Base-by-base conservation (phyloP, 2,113 vertebrate species). In the Nansenia antarctica region DNA sequence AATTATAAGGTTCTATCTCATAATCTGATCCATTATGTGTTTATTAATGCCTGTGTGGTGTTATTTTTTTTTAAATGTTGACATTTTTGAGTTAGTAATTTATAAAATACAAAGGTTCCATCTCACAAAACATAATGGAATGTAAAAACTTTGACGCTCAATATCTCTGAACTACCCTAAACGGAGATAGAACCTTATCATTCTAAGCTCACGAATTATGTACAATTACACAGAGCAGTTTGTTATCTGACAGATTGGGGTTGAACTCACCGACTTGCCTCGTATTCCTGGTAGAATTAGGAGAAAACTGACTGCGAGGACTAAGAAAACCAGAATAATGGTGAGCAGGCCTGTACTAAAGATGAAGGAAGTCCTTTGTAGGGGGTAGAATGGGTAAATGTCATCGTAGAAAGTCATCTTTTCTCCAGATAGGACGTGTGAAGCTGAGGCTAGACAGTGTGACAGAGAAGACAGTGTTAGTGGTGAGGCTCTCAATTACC, bases 261-360 rank as follows among this genome's bases (percentile, higher is more conserved):
- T 32, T 60, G 58, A 49, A 85, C 92, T 84, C 85, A 99, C 98
- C 88, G 86, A 92, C 82, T 88, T 94, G 18, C 98, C 98, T 0
- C 98, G 95, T 79, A 99, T 99, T 60, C 97, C 98, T 0, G 95
- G 96, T 39, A 94, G 86, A 78, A 99, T 96, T 74, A 98, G 74
- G 34, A 99, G 88, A 62, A 99, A 94, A 74, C 90, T 91, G 78
- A 66, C 75, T 0, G 91, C 82, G 0, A 97, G 67, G 0, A 91
- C 72, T 47, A 95, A 74, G 88, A 98, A 98, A 37, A 98, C 94
- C 62, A 94, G 71, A 4, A 96, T 95, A 77, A 95, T 86, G 1
- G 94, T 91, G 74, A 98, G 89, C 77, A 91, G 82, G 29, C 81
- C 80, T 70, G 93, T 77, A 24, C 82, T 88, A 9, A 98, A 90